Evolutionary conservation across 2,113 vertebrate genomes (phyloP).

Genomic region (Corythaeola cristata): DNA sequence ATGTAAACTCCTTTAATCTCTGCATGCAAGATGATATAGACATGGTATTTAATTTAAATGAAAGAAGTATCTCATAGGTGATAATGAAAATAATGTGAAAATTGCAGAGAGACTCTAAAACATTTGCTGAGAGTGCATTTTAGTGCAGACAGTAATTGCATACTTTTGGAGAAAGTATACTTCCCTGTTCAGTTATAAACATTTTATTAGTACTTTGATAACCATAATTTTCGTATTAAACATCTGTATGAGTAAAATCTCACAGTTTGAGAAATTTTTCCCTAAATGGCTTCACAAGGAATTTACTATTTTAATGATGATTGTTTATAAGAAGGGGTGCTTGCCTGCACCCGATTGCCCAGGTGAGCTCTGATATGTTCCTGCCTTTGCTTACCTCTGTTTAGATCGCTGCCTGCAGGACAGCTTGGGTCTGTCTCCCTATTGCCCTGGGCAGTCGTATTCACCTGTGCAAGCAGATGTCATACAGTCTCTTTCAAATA

Average conservation of each 20-base stretch:
- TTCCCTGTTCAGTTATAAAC: not conserved
- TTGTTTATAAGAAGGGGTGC: not conserved
- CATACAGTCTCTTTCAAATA: not conserved
- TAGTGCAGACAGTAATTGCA: not conserved
- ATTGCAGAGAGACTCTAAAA: not conserved
- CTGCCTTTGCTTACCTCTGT: not conserved
- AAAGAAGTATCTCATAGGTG: not conserved
- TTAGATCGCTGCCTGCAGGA: not conserved
- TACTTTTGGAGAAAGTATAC: not conserved
- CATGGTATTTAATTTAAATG: not conserved
- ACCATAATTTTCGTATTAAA: not conserved
- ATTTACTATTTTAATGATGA: not conserved
- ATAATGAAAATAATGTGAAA: not conserved
- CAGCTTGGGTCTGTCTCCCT: accelerated
- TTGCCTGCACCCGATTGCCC: not conserved
- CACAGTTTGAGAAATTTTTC: not conserved
- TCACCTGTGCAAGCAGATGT: not conserved
- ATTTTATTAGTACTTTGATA: not conserved
- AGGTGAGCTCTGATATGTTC: not conserved
- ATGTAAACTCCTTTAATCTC: not conserved
- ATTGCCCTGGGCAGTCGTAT: not conserved
- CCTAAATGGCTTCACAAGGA: not conserved
- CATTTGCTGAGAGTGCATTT: not conserved
- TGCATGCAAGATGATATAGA: not conserved
- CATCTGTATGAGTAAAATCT: not conserved